These are phyloP conservation scores for Bostrychus sinensis DNA, from an alignment of 2,113 vertebrate species.

Conservation along the genomic window DNA sequence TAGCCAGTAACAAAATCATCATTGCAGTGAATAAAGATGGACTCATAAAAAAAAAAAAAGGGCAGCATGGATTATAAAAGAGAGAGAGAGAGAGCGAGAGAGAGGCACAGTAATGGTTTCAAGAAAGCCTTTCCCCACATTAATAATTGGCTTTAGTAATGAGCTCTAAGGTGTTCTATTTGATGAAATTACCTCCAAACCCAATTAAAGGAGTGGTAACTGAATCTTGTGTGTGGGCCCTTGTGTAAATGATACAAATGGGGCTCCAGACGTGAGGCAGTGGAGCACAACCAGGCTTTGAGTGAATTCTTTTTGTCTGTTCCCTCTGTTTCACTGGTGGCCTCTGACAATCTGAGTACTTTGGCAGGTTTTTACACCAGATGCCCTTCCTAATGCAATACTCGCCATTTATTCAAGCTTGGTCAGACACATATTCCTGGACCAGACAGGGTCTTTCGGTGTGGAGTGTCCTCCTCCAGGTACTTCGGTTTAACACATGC, in stretches of 20 bases:
- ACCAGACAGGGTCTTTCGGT: too few species aligned
- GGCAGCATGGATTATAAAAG: slow-evolving; percentile 40
- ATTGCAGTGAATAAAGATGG: slow-evolving; percentile 68
- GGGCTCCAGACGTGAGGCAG: slow-evolving; percentile 19
- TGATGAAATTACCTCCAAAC: slow-evolving; percentile 66
- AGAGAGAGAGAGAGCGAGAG: too few species aligned
- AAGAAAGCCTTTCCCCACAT: slow-evolving; percentile 52
- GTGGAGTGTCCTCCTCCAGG: too few species aligned
- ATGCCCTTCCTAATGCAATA: too few species aligned
- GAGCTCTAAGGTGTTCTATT: slow-evolving; percentile 70
- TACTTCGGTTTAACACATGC: too few species aligned
- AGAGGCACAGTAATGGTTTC: slow-evolving; percentile 46
- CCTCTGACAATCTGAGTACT: too few species aligned
- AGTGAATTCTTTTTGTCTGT: too few species aligned
- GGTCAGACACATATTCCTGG: too few species aligned
- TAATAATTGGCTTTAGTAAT: slow-evolving; percentile 68
- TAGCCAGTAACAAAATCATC: slow-evolving; percentile 69
- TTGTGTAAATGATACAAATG: slow-evolving; percentile 28
- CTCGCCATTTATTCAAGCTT: too few species aligned
- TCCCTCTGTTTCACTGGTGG: too few species aligned
- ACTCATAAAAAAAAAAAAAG: slow-evolving; percentile 40
- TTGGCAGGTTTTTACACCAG: too few species aligned
- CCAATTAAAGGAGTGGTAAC: slow-evolving; percentile 69
- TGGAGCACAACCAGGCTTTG: neutral
- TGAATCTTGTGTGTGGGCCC: slow-evolving; percentile 45